phyloP scores from a whole-genome alignment of 2,888 invertebrate species.

The Anagyrus pseudococci region DNA sequence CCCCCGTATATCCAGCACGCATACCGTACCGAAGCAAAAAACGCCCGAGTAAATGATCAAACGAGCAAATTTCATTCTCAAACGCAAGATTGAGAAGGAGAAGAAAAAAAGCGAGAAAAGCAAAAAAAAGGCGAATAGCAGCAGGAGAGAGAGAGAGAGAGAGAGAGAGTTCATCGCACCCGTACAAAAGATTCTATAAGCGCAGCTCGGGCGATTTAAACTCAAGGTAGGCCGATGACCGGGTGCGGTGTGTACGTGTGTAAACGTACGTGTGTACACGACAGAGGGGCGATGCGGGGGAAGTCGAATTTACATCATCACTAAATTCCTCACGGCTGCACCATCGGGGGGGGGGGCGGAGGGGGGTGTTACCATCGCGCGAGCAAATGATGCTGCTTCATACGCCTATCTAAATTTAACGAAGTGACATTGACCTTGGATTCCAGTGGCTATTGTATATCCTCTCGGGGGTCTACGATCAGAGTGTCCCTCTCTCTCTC shows the following conservation, averaged over 20 bases:
- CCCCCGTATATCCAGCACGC: too few species aligned
- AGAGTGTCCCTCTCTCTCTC: background rate
- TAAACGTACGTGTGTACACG: too few species aligned
- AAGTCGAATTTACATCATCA: constrained; percentile 21
- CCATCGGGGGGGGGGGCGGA: background rate
- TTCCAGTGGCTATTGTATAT: background rate
- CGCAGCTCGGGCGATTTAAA: constrained; percentile 10
- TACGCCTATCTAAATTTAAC: constrained; percentile 8
- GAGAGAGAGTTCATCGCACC: constrained; percentile 22
- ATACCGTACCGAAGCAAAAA: too few species aligned
- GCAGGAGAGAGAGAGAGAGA: background rate
- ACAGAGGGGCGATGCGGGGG: too few species aligned
- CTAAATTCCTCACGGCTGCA: constrained; percentile 2
- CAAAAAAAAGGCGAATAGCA: background rate
- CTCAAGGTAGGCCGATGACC: constrained; percentile 7
- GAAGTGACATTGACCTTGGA: constrained; percentile 29
- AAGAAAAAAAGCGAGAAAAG: background rate
- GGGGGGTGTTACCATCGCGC: background rate
- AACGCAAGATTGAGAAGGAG: background rate
- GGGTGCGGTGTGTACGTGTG: too few species aligned
- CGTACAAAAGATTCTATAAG: background rate
- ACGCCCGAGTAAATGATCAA: too few species aligned
- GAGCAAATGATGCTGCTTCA: background rate
- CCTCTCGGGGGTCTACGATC: background rate
- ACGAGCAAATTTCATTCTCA: too few species aligned